Evolutionary conservation across 2,113 vertebrate genomes (phyloP).

Genomic region (Pelodiscus sinensis): DNA sequence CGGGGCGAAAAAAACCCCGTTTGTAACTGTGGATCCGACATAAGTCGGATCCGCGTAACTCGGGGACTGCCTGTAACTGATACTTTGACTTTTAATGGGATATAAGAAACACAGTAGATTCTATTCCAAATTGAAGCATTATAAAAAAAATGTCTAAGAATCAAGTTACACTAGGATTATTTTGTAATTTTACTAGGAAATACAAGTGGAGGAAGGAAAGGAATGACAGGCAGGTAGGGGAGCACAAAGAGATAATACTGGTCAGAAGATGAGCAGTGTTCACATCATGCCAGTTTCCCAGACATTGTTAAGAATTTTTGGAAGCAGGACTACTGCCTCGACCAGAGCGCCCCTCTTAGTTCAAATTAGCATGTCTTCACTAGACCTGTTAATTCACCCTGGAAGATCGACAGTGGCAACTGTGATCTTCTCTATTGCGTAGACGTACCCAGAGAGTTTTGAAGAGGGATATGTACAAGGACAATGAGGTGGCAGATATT

Average conservation of each 20-base stretch:
- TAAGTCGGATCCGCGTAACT: too few species aligned
- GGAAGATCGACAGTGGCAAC: too few species aligned
- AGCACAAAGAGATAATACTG: background rate
- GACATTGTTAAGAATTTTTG: background rate
- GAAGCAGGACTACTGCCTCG: too few species aligned
- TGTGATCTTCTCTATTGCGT: too few species aligned
- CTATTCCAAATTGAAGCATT: slow-evolving; percentile 32
- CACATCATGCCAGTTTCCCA: background rate
- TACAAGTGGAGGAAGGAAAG: slow-evolving; percentile 38
- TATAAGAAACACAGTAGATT: slow-evolving; percentile 19
- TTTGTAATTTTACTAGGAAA: background rate
- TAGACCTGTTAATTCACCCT: too few species aligned
- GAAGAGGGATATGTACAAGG: background rate
- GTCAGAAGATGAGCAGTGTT: background rate
- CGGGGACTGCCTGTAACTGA: slow-evolving; percentile 3
- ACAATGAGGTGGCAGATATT: background rate
- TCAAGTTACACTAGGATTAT: background rate
- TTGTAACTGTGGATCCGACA: too few species aligned
- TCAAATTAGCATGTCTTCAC: too few species aligned
- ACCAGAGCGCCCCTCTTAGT: too few species aligned
- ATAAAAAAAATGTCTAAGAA: slow-evolving; percentile 41
- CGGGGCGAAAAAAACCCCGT: too few species aligned
- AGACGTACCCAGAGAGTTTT: background rate
- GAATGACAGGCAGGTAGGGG: background rate
- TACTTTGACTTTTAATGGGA: background rate